Base-by-base conservation (phyloP, 2,888 invertebrate genomes). In the Drepana falcataria region DNA sequence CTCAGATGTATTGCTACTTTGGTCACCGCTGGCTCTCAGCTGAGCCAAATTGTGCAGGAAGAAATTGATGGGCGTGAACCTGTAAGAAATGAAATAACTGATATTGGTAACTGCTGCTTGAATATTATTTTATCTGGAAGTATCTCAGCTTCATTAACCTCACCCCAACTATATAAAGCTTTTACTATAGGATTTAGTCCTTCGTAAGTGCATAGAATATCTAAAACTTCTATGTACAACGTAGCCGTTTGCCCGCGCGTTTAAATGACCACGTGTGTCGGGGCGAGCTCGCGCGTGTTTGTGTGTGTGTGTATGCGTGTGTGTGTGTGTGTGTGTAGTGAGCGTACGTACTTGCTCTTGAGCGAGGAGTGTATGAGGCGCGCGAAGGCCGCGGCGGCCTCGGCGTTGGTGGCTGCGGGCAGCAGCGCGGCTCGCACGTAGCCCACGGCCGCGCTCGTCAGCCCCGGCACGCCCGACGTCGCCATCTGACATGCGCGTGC, bases 31-130 rank as follows among this genome's bases (percentile, higher is more conserved):
- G 71, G 98, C 98, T 65, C 98, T 92, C 72, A 98, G 88, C 81
- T 99, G 99, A 2, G 98, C 98, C 77, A 99, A 87, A 83, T 98
- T 98, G 91, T 99, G 99, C 52, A 99, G 92, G 91, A 99, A 99
- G 91, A 99, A 99, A 91, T 99, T 99, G 72, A 99, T 96, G 59
- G 98, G 98, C 0, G 99, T 98, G 76, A 98, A 99, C 59, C 91
- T 91, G 70, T 9, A 3, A 0, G 47, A 35, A 54, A 47, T 53
- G 2, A 35, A 44, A 44, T 40, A 40, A 40, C 40, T 40, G 4
- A 40, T 40, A 40, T 6, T 40, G 7, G 7, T 40, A 21, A 21
- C 21, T 21, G 21, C 21, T 21, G 21, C 21, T 21, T 21, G 21
- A 1, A 21, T 21, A 21, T 21, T 21, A 21, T 21, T 21, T 21